Evolutionary conservation across 2,797 vertebrate species (phyloP), one percentile per base, ranked within the genome.

Genomic region (Cephalopachus bancanus): DNA sequence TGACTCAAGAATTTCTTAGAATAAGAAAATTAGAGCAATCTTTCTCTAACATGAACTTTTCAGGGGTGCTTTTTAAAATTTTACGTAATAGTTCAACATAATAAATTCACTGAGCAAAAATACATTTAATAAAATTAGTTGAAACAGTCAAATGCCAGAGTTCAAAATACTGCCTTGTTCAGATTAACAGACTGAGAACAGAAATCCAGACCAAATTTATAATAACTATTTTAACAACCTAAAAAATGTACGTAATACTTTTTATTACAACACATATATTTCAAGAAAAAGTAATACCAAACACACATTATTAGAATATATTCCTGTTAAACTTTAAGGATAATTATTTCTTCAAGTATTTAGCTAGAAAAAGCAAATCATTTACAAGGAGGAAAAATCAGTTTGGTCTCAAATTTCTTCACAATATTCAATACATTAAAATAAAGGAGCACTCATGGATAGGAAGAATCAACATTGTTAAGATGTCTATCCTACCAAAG

Each of bases 1-100:
- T 64, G 33, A 93, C 65, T 89, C 75, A 89, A 92, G 88, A 62
- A 59, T 88, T 93, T 93, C 89, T 91, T 87, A 53, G 79, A 88
- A 95, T 4, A 83, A 92, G 30, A 83, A 93, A 95, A 84, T 91
- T 30, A 30, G 3, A 92, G 83, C 30, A 53, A 57, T 64, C 51
- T 69, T 83, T 80, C 59, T 55, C 80, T 75, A 86, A 53, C 92
- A 49, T n/a, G 30, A 78, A 95, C 51, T 10, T 78, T 86, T 91
- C 24, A 79, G 51, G 24, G 8, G 9, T 84, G 62, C 33, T 79
- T 89, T 89, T 4, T 49, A 69, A 59, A 76, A 65, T n/a, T 37
- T 37, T 37, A 37, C 37, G 71, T 15, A 81, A 91, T 81, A 93
- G 57, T 67, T 80, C 12, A 92, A 96, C 1, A 11, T 11, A 95